Evolutionary conservation across 2,888 invertebrate genomes (phyloP), one percentile per base, ranked within the genome.

Genomic region (Tryphoninae sp.): DNA sequence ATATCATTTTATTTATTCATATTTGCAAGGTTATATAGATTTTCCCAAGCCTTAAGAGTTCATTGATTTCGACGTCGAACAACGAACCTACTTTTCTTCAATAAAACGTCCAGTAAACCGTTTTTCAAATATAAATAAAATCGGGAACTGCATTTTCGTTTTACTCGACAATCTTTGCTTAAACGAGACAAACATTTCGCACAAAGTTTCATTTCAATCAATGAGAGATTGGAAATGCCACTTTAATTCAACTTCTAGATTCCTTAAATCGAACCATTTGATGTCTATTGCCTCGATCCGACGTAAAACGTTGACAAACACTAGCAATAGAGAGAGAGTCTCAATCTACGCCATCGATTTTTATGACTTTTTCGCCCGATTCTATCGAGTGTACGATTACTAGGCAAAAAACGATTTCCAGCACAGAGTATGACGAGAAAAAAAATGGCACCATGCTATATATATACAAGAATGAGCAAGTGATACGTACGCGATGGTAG

Each of bases 401-500:
- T 33, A n/a, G 61, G 42, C 16, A 16, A 81, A 71, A 81, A 78
- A 58, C 61, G 11, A 73, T 76, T 77, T 51, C 55, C 19, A 62
- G 62, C 45, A 33, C 61, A 67, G 49, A 22, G 22, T 11, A 16
- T 22, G 16, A 53, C 3, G 40, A 64, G 51, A 73, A 64, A 68
- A 67, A 55, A 72, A 61, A 65, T 55, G 51, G 22, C 16, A 33
- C 33, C 33, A 33, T 33, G 33, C 6, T 33, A 33, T 33, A 51
- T 75, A 42, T 49, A 45, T 45, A 45, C 11, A 72, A 59, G 58
- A 80, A 69, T 73, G 64, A 78, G 19, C 59, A 40, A 82, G 69
- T 68, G 77, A 80, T 80, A 49, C 11, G 67, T 78, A 78, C 69
- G 71, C 42, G 77, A 72, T 80, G 59, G 73, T 33, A 67, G 69